These are phyloP conservation scores for Phlogophora meticulosa DNA, from an alignment of 2,888 invertebrate genomes.

Conservation along the genomic window DNA sequence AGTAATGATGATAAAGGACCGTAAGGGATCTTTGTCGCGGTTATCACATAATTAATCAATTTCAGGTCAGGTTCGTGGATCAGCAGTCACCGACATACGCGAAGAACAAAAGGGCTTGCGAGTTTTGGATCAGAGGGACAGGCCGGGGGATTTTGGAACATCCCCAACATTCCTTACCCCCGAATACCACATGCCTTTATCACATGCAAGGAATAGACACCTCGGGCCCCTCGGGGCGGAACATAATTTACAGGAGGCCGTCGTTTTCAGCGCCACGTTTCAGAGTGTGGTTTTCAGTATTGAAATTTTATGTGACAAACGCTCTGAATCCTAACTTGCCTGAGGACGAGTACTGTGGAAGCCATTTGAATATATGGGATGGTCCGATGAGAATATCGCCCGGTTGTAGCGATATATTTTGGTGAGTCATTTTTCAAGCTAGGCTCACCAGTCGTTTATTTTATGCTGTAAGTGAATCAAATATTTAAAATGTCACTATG, in stretches of 20 bases:
- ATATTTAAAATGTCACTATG: constrained; percentile 17
- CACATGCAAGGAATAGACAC: constrained; percentile 94
- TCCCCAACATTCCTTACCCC: constrained; percentile 96
- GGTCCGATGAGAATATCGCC: constrained; percentile 95
- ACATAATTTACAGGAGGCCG: constrained; percentile 89
- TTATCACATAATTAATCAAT: constrained; percentile 75
- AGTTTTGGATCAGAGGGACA: constrained; percentile 96
- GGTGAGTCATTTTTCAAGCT: constrained; percentile 90
- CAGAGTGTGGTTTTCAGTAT: constrained; percentile 96
- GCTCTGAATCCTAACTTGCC: constrained; percentile 92
- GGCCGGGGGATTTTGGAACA: constrained; percentile 95
- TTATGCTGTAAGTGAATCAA: constrained; percentile 44
- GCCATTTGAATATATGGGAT: constrained; percentile 97
- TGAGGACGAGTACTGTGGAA: constrained; percentile 95
- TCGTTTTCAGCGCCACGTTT: constrained; percentile 93
- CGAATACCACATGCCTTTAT: constrained; percentile 97
- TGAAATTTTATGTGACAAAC: constrained; percentile 95
- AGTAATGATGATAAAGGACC: constrained; percentile 67
- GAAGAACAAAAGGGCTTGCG: constrained; percentile 96
- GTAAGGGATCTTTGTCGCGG: constrained; percentile 63
- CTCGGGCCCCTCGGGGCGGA: constrained; percentile 91
- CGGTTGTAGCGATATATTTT: constrained; percentile 95
- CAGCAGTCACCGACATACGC: constrained; percentile 95
- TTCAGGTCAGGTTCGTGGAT: constrained; percentile 96
- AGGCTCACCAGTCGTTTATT: not conserved